Conservation (phyloP, 2,888 invertebrate species). For the Bruchidius siliquastri region DNA sequence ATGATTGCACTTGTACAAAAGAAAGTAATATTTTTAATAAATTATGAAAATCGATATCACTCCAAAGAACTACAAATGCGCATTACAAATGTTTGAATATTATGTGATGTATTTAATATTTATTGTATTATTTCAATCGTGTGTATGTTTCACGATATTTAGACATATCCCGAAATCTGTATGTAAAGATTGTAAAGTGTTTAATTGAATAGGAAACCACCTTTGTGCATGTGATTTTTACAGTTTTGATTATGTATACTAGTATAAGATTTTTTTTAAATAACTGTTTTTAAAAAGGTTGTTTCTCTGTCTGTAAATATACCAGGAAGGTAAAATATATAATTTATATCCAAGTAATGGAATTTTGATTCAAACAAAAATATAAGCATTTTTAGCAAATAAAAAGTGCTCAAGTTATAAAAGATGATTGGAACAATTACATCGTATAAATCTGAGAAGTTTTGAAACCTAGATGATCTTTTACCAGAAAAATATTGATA, state of each 20-base stretch:
- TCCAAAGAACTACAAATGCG: constrained; percentile 18
- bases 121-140: constrained; percentile 14
- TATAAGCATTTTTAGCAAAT: too few relatives aligned
- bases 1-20: constrained; percentile 3
- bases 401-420: too few relatives aligned
- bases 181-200: constrained; percentile 3
- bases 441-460: too few relatives aligned
- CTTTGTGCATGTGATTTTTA: constrained; percentile 43
- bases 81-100: constrained; percentile 14
- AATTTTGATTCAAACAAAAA: not conserved
- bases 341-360: not conserved
- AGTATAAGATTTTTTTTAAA: constrained; percentile 39
- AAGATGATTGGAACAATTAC: too few relatives aligned
- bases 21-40: constrained; percentile 11
- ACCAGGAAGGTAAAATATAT: not conserved
- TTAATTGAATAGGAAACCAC: constrained; percentile 16
- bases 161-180: constrained; percentile 25
- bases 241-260: constrained; percentile 42
- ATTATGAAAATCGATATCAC: constrained; percentile 14
- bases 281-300: constrained; percentile 32
- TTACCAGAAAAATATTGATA: too few relatives aligned
- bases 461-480: too few relatives aligned
- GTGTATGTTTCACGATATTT: constrained; percentile 5
- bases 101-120: constrained; percentile 24
- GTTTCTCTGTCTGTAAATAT: constrained; percentile 44